A percentile compares a stretch with the other conserved stretches of the same genome.
Evolutionary conservation across 2,888 invertebrate species (phyloP).

Genomic region (Epirrita christyi): DNA sequence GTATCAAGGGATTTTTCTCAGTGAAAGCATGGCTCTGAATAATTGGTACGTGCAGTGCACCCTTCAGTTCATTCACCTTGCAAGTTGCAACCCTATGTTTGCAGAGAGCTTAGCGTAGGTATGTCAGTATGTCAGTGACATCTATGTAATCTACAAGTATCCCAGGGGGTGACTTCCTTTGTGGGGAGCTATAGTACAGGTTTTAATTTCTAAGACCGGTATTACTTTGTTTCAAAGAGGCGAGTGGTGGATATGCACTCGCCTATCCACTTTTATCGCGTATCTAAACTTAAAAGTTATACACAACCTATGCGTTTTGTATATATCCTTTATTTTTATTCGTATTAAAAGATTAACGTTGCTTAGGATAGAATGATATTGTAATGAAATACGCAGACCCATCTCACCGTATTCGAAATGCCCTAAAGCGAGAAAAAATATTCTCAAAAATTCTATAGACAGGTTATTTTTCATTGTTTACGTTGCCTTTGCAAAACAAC

Average conservation of each 20-base stretch:
- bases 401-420: conserved; percentile 33
- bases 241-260: too few relatives aligned
- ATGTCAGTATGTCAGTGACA: conserved; percentile 61
- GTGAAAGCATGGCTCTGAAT: conserved; percentile 61
- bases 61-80: conserved; percentile 58
- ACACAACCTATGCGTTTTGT: too few relatives aligned
- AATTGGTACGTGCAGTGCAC: conserved; percentile 55
- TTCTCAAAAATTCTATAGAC: conserved; percentile 30
- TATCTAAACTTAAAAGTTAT: too few relatives aligned
- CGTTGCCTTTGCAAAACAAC: conserved; percentile 50
- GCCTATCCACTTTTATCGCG: too few relatives aligned
- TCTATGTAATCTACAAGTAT: conserved; percentile 29
- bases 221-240: conserved; percentile 24
- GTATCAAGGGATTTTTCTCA: conserved; percentile 50
- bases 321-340: too few relatives aligned
- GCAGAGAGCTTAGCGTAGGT: conserved; percentile 43
- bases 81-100: conserved; percentile 41
- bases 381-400: conserved; percentile 10
- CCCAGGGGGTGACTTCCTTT: conserved; percentile 20
- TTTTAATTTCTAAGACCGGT: conserved; percentile 35
- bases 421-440: conserved; percentile 40
- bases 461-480: conserved; percentile 44
- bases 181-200: conserved; percentile 15
- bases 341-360: not conserved
- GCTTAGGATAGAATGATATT: not conserved